Evolutionary conservation across 2,113 vertebrate species (phyloP).

Genomic region (Terrapene triunguis): DNA sequence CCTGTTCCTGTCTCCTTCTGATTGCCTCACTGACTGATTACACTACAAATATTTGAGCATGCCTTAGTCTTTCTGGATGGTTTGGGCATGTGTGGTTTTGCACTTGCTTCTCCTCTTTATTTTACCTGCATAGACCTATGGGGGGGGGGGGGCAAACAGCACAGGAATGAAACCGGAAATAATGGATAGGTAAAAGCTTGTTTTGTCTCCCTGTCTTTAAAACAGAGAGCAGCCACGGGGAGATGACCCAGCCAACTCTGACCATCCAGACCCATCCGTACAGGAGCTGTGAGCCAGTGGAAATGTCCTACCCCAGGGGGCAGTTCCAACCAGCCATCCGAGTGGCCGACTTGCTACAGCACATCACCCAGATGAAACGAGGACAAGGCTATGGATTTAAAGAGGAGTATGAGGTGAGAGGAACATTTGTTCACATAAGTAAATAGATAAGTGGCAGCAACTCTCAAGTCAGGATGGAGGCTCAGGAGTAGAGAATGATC

Average conservation of each 20-base stretch:
- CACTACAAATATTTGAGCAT: neutral
- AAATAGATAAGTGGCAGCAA: neutral
- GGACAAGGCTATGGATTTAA: constrained; percentile 98
- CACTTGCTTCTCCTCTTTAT: neutral
- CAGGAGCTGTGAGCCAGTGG: constrained; percentile 93
- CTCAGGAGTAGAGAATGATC: neutral
- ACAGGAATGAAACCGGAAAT: neutral
- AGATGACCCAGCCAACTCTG: constrained; percentile 91
- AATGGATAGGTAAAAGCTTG: constrained; percentile 16
- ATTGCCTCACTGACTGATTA: neutral
- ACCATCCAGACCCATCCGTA: constrained; percentile 97
- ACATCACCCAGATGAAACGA: constrained; percentile 99
- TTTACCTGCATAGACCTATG: neutral
- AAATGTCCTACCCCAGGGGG: constrained; percentile 94
- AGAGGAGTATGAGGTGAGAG: constrained; percentile 96
- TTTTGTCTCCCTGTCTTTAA: constrained; percentile 66
- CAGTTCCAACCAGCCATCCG: constrained; percentile 97
- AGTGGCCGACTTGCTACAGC: constrained; percentile 96
- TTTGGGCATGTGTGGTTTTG: neutral
- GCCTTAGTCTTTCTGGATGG: neutral
- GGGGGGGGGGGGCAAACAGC: neutral
- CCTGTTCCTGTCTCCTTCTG: neutral
- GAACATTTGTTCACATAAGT: rapidly evolving
- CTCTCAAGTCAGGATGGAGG: neutral
- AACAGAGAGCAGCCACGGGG: constrained; percentile 91